Conservation (phyloP, 2,888 invertebrate genomes). For the Herminia tarsipennalis region DNA sequence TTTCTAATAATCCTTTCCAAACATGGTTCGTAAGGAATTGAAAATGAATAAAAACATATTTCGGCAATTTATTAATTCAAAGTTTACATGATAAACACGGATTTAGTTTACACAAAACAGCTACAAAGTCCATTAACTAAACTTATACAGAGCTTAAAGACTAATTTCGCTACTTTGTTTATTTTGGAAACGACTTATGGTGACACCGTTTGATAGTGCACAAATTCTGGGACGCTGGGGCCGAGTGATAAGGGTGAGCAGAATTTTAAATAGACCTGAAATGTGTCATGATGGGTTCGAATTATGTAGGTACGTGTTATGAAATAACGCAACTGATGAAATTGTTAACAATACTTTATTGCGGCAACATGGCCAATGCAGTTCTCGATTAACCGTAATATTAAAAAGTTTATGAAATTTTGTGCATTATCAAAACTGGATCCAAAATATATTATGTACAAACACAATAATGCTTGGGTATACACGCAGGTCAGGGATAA, state of each 20-base stretch:
- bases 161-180: conserved; percentile 35
- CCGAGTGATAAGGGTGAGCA: conserved; percentile 17
- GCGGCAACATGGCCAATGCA: too few species aligned
- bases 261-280: background rate
- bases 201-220: conserved; percentile 26
- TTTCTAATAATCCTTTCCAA: background rate
- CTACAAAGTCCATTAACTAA: conserved; percentile 41
- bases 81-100: conserved; percentile 44
- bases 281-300: background rate
- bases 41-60: conserved; percentile 35
- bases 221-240: conserved; percentile 12
- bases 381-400: too few species aligned
- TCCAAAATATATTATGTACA: too few species aligned
- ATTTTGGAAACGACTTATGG: conserved; percentile 29
- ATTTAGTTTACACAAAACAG: conserved; percentile 30
- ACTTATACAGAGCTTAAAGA: conserved; percentile 32
- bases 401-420: too few species aligned
- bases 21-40: conserved; percentile 7
- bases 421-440: too few species aligned
- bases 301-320: background rate
- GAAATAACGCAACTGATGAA: too few species aligned
- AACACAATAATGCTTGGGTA: too few species aligned
- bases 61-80: conserved; percentile 44
- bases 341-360: too few species aligned
- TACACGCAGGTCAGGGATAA: too few species aligned